Conservation (phyloP, 2,113 vertebrate genomes). For the Choloepus hoffmanni region DNA sequence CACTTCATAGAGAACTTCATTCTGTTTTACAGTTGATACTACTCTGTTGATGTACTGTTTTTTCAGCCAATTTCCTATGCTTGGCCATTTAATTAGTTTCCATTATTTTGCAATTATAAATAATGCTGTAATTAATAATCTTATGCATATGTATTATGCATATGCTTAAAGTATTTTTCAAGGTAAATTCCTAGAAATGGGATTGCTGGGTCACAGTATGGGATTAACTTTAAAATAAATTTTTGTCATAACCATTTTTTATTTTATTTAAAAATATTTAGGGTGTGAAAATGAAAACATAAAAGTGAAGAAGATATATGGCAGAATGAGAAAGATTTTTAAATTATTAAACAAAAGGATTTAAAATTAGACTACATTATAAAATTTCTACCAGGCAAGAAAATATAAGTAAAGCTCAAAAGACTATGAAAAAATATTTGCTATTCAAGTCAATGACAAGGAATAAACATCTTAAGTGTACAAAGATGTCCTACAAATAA, state of each 20-base stretch:
- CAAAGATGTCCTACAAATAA: background rate
- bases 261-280: background rate
- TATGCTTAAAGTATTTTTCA: background rate
- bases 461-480: background rate
- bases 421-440: background rate
- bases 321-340: background rate
- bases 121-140: background rate
- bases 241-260: background rate
- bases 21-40: background rate
- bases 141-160: background rate
- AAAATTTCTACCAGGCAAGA: background rate
- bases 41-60: background rate
- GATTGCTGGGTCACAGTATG: background rate
- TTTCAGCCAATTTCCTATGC: background rate
- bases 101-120: background rate
- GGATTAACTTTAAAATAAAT: background rate
- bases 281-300: background rate
- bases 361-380: background rate
- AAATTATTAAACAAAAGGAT: background rate
- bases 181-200: background rate
- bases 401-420: background rate
- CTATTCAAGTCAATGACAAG: background rate
- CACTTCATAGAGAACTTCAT: background rate
- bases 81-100: background rate
- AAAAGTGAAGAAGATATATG: background rate